These are phyloP conservation scores for Rousettus madagascariensis DNA, from an alignment of 2,797 vertebrate species.

Conservation along the genomic window DNA sequence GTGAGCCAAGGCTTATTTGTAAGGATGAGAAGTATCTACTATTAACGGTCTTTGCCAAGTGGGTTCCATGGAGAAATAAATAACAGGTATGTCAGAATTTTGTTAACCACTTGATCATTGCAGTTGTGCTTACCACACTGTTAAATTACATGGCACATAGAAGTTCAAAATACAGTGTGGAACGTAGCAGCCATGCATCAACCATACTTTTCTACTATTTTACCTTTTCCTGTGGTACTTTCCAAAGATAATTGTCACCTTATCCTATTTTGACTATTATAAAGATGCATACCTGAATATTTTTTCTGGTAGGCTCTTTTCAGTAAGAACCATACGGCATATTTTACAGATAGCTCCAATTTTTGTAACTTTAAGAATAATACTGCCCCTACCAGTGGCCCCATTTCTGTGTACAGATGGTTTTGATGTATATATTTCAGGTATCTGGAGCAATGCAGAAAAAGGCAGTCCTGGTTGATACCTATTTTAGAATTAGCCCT, in stretches of 20 bases:
- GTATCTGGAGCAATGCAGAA: conserved; percentile 74
- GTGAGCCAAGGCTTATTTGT: background rate
- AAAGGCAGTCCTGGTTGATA: conserved; percentile 44
- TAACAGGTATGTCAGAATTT: background rate
- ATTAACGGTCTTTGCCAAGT: background rate
- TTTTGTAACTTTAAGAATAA: conserved; percentile 66
- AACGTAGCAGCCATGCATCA: background rate
- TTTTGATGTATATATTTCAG: conserved; percentile 77
- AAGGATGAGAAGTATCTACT: conserved; percentile 12
- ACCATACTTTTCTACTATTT: background rate
- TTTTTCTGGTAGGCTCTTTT: conserved; percentile 39
- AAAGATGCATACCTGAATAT: background rate
- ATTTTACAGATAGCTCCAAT: conserved; percentile 32
- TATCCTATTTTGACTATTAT: background rate
- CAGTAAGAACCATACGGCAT: background rate
- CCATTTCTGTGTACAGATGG: conserved; percentile 65
- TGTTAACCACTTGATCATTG: background rate
- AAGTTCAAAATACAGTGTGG: background rate
- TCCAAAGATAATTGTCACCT: background rate
- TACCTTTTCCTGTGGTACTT: conserved; percentile 7
- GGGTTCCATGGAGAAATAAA: conserved; percentile 1
- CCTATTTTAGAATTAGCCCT: conserved; percentile 73
- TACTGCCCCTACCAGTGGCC: conserved; percentile 50
- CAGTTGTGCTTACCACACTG: background rate
- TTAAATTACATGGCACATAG: background rate